Conservation (phyloP, 2,113 vertebrate species). For the Chamaetylas fuelleborni region DNA sequence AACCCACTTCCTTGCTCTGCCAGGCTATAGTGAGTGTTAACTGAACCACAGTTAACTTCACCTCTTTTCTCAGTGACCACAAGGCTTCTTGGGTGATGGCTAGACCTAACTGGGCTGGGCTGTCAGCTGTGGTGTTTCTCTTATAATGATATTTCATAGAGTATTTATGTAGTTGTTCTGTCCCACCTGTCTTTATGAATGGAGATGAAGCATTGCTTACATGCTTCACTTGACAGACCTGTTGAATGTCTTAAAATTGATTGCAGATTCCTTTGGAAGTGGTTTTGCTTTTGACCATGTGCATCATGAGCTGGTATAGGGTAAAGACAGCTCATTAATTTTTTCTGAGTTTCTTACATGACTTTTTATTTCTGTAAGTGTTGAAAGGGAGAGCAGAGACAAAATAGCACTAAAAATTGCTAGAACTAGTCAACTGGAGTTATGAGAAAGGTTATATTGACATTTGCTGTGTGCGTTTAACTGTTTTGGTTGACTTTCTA, state of each 20-base stretch:
- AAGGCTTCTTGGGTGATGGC: background rate
- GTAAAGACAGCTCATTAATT: background rate
- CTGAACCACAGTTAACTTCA: background rate
- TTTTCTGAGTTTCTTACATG: background rate
- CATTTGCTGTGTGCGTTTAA: background rate
- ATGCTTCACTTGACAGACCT: background rate
- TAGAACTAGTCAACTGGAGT: background rate
- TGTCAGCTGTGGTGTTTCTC: background rate
- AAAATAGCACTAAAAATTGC: background rate
- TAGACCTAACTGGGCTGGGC: background rate
- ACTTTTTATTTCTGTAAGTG: background rate
- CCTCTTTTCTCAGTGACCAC: background rate
- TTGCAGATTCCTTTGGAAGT: background rate
- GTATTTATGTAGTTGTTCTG: background rate
- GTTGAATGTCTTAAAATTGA: background rate
- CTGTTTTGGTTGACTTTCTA: background rate
- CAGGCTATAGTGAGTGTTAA: fast-evolving
- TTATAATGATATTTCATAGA: background rate
- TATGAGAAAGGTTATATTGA: background rate
- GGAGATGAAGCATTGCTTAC: background rate
- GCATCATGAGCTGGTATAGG: background rate
- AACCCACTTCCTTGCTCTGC: background rate
- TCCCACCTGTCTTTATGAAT: background rate
- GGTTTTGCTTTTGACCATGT: background rate
- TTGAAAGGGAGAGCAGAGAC: background rate